phyloP scores from a whole-genome alignment of 2,113 vertebrate species.

The Archocentrus centrarchus region DNA sequence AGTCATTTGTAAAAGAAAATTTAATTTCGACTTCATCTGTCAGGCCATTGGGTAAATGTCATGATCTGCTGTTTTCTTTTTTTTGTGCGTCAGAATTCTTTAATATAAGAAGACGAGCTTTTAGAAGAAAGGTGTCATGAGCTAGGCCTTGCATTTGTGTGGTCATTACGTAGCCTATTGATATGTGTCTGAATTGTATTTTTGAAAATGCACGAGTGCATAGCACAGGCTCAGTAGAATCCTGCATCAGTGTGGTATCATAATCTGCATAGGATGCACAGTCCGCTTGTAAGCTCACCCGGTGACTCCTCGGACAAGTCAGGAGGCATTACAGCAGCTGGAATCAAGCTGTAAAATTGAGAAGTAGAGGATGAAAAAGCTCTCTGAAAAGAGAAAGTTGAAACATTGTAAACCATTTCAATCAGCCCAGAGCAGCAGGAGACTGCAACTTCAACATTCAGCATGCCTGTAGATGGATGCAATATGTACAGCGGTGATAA shows the following conservation, averaged over 20 bases:
- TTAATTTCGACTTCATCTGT: constrained; percentile 43
- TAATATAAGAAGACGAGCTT: not conserved
- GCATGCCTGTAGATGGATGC: constrained; percentile 46
- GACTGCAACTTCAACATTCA: constrained; percentile 37
- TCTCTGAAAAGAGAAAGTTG: constrained; percentile 23
- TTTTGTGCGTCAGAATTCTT: not conserved
- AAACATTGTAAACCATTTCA: constrained; percentile 69
- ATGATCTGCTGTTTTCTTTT: constrained; percentile 32
- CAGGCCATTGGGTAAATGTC: constrained; percentile 25
- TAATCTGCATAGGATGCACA: constrained; percentile 29
- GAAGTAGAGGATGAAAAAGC: constrained; percentile 51
- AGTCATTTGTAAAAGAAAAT: constrained; percentile 62
- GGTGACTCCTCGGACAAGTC: constrained; percentile 13
- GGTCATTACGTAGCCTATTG: not conserved
- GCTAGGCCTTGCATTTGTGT: not conserved
- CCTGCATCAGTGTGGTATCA: not conserved
- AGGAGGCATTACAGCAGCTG: constrained; percentile 54
- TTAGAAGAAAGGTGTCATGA: not conserved
- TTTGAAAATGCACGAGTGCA: not conserved
- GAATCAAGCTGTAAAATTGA: constrained; percentile 52
- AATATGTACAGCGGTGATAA: constrained; percentile 68
- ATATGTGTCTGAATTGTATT: not conserved
- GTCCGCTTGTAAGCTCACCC: constrained; percentile 34
- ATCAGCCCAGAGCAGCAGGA: constrained; percentile 68
- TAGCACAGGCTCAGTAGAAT: not conserved